These are phyloP conservation scores for Dione juno DNA, from an alignment of 2,888 invertebrate species.

Conservation along the genomic window DNA sequence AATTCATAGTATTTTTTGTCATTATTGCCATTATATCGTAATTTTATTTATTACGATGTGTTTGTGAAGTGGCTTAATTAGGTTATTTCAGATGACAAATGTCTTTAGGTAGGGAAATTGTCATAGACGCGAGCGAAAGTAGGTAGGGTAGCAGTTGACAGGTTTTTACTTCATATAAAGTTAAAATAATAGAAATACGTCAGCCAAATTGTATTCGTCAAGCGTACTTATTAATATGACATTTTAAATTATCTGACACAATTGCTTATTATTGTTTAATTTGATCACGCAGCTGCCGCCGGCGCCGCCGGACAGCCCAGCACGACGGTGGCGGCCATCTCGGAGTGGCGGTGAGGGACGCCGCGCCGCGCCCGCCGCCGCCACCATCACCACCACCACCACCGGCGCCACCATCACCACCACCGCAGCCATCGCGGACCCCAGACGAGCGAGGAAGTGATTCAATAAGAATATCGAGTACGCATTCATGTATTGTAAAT, in stretches of 20 bases:
- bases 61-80: constrained; percentile 12
- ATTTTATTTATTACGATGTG: not conserved
- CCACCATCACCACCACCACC: constrained; percentile 36
- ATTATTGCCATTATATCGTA: not conserved
- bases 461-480: constrained; percentile 53
- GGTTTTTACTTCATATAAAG: constrained; percentile 3
- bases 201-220: too few species aligned
- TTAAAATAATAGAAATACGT: not conserved
- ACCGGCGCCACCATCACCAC: constrained; percentile 18
- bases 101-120: not conserved
- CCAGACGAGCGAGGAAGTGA: constrained; percentile 9
- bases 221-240: too few species aligned
- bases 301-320: constrained; percentile 82
- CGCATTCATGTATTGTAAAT: constrained; percentile 77
- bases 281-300: constrained; percentile 46
- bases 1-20: constrained; percentile 6
- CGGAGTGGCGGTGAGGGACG: constrained; percentile 84
- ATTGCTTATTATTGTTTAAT: not conserved
- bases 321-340: constrained; percentile 82
- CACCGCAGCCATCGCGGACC: constrained; percentile 16
- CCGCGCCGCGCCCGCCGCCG: constrained; percentile 49
- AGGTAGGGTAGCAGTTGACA: constrained; percentile 23
- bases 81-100: not conserved
- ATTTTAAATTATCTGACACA: not conserved
- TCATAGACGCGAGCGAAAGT: not conserved